A percentile compares a stretch with the other conserved stretches of the same genome.
Evolutionary conservation across 2,888 invertebrate species (phyloP).

Genomic region (Drosophila robusta): DNA sequence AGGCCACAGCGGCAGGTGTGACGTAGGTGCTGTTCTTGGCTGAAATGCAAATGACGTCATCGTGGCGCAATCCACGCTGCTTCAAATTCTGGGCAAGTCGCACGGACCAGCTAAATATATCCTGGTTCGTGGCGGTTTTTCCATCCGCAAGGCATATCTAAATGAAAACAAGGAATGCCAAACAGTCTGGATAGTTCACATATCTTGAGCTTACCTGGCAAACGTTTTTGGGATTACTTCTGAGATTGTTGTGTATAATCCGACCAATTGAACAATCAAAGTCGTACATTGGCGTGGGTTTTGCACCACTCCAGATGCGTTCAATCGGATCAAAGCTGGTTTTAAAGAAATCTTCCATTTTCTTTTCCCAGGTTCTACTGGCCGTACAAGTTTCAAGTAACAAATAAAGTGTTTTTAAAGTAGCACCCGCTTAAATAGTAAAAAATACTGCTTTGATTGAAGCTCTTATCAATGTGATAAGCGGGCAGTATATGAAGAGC

Average conservation of each 20-base stretch:
- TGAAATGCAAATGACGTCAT: constrained; percentile 68
- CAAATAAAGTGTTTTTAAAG: neutral
- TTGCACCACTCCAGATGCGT: constrained; percentile 39
- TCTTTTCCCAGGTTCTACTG: neutral
- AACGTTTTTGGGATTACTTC: constrained; percentile 41
- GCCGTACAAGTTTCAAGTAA: neutral
- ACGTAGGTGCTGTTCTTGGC: constrained; percentile 66
- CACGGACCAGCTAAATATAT: constrained; percentile 46
- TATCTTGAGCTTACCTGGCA: constrained; percentile 25
- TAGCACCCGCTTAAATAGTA: constrained; percentile 14
- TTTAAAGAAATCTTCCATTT: constrained; percentile 16
- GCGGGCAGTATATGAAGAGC: neutral
- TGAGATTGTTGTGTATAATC: constrained; percentile 32
- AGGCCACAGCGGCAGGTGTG: constrained; percentile 63
- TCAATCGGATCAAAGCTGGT: constrained; percentile 22
- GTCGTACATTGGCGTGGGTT: constrained; percentile 22
- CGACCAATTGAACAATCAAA: constrained; percentile 43
- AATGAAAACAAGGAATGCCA: neutral
- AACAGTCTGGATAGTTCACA: neutral
- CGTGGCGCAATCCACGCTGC: constrained; percentile 49
- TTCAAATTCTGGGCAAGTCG: constrained; percentile 59
- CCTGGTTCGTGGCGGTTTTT: constrained; percentile 20
- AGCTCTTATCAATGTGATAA: constrained; percentile 11
- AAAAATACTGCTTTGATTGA: neutral
- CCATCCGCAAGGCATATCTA: constrained; percentile 34